Base-by-base conservation (phyloP, 2,888 invertebrate genomes). In the Folsomia manolachei region DNA sequence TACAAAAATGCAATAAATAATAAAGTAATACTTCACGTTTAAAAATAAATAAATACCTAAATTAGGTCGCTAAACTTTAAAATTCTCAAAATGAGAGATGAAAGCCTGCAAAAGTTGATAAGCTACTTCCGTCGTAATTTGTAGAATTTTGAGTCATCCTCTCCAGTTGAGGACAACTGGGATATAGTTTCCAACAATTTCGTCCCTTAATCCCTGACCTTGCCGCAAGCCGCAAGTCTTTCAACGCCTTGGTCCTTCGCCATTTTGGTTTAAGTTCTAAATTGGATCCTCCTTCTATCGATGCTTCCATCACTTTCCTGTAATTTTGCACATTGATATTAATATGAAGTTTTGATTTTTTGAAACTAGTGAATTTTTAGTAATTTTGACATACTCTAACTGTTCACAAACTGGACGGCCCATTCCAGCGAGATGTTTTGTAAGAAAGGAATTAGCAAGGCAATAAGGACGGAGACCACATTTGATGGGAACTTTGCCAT, bases 391-490 rank as follows among this genome's bases (percentile, higher is more conserved):
- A 18, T 67, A 67, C 67, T 27, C 26, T 18, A 67, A 51, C 21
- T 67, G 56, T 21, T 52, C n/a, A 24, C 14, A n/a, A 7, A 67
- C 67, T n/a, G 67, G 53, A 2, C 27, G 9, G 18, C 51, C 60
- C 18, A 67, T 25, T 4, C 2, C 2, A n/a, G 56, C 67, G 2
- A 67, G 26, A 1, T 27, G 18, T n/a, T 53, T 56, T 1, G 27
- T 60, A n/a, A 67, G 56, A 19, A 67, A 7, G 11, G 2, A 23
- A 27, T 67, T 67, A n/a, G 67, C 26, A 1, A 26, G 1, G 53
- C 67, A 67, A n/a, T 51, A 19, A 19, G 67, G 56, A 1, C 24
- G 21, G 60, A 26, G 27, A 21, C 26, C 24, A 21, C 67, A 67
- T 25, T 53, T 53, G 11, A 67, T 4, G 11, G 67, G 53, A 1